Evolutionary conservation across 2,113 vertebrate genomes (phyloP).

Genomic region (Vulpes vulpes): DNA sequence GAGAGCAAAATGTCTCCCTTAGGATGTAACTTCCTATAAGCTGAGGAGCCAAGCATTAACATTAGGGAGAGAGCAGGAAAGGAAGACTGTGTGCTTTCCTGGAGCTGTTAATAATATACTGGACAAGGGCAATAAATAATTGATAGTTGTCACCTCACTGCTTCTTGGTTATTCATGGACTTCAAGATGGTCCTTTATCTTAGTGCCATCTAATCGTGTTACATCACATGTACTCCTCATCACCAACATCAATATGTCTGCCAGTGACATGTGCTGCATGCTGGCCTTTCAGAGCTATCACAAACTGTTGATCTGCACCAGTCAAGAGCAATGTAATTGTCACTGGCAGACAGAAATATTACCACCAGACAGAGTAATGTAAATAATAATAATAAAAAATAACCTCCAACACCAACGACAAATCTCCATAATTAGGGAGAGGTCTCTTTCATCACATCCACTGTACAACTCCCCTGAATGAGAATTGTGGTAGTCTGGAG

Average conservation of each 20-base stretch:
- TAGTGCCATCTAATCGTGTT: slow-evolving; percentile 84
- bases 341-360: slow-evolving; percentile 84
- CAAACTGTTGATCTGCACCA: slow-evolving; percentile 80
- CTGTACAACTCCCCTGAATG: slow-evolving; percentile 67
- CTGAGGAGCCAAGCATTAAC: slow-evolving; percentile 49
- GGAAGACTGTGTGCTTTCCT: slow-evolving; percentile 57
- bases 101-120: slow-evolving; percentile 83
- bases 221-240: slow-evolving; percentile 82
- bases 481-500: slow-evolving; percentile 69
- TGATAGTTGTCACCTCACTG: slow-evolving; percentile 82
- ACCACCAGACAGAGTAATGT: slow-evolving; percentile 78
- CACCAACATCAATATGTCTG: slow-evolving; percentile 83
- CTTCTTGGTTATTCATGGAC: slow-evolving; percentile 83
- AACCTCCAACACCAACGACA: slow-evolving; percentile 68
- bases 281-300: slow-evolving; percentile 82
- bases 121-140: slow-evolving; percentile 85
- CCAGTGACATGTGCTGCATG: slow-evolving; percentile 76
- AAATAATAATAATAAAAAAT: slow-evolving; percentile 82
- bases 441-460: slow-evolving; percentile 73
- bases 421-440: slow-evolving; percentile 82
- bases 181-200: slow-evolving; percentile 83
- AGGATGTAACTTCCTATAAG: slow-evolving; percentile 64
- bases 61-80: slow-evolving; percentile 10
- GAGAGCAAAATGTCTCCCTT: slow-evolving; percentile 75
- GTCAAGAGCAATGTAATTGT: slow-evolving; percentile 84